A percentile compares a stretch with the other conserved stretches of the same genome.
phyloP scores from a whole-genome alignment of 2,797 vertebrate genomes.

The Thalassophryne amazonica region DNA sequence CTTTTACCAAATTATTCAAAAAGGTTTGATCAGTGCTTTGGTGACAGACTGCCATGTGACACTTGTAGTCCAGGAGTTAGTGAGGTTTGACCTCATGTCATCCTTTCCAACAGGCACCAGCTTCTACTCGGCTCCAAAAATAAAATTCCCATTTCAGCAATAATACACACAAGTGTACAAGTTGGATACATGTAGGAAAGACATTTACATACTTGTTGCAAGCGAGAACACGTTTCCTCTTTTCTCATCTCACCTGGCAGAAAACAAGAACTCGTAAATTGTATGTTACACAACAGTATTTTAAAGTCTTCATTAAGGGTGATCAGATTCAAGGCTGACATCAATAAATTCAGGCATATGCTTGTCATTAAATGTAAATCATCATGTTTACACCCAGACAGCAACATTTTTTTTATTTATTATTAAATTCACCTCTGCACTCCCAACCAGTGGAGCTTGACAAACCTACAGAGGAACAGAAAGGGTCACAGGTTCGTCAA shows the following conservation, averaged over 20 bases:
- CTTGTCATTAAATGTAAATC: constrained; percentile 62
- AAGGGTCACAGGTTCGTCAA: neutral
- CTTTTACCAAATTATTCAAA: fast-evolving
- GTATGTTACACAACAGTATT: fast-evolving
- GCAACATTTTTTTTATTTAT: too few species aligned
- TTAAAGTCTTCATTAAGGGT: fast-evolving
- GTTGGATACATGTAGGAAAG: too few species aligned
- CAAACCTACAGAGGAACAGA: neutral
- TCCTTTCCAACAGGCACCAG: constrained; percentile 62
- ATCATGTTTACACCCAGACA: constrained; percentile 24
- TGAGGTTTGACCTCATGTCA: constrained; percentile 58
- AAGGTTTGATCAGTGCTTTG: constrained; percentile 73
- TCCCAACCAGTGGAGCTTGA: fast-evolving
- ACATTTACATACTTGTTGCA: too few species aligned
- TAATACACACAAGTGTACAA: too few species aligned
- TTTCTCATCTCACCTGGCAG: neutral
- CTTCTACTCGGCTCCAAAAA: neutral
- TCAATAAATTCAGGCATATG: constrained; percentile 78
- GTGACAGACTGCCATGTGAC: constrained; percentile 73
- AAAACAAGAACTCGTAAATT: neutral
- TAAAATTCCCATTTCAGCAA: too few species aligned
- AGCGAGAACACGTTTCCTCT: too few species aligned
- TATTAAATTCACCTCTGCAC: constrained; percentile 9
- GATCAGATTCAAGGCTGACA: constrained; percentile 63
- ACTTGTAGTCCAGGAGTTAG: constrained; percentile 51